Conservation (phyloP, 1,140 invertebrate genomes). For the Venustaconcha ellipsiformis region DNA sequence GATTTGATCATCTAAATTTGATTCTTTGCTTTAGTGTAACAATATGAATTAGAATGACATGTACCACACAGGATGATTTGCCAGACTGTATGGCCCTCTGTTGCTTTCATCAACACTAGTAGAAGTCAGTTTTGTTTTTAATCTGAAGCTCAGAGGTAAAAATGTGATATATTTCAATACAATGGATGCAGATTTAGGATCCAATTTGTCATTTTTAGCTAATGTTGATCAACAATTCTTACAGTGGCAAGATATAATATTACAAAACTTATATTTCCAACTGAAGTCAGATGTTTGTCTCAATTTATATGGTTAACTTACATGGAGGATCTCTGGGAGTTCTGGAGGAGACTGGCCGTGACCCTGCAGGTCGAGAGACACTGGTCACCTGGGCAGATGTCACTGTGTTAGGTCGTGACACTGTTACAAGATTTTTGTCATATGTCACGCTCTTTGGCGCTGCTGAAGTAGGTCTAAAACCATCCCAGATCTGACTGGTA, state of each 20-base stretch:
- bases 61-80: too few species aligned
- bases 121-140: too few species aligned
- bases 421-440: constrained; percentile 16
- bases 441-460: constrained; percentile 22
- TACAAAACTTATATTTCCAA: too few species aligned
- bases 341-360: constrained; percentile 37
- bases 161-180: not conserved
- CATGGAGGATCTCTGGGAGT: constrained; percentile 58
- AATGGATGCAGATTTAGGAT: not conserved
- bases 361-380: constrained; percentile 25
- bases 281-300: too few species aligned
- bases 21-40: too few species aligned
- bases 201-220: too few species aligned
- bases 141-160: not conserved
- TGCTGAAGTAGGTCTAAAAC: constrained; percentile 1
- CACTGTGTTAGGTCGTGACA: constrained; percentile 5
- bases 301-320: constrained; percentile 26
- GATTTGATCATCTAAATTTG: too few species aligned
- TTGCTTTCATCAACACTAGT: too few species aligned
- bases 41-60: too few species aligned
- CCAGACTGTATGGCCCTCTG: too few species aligned
- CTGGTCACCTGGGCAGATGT: constrained; percentile 24
- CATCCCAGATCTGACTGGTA: constrained; percentile 19
- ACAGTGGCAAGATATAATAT: too few species aligned
- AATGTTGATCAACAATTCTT: too few species aligned